phyloP scores from a whole-genome alignment of 2,113 vertebrate genomes.

The Natator depressus region DNA sequence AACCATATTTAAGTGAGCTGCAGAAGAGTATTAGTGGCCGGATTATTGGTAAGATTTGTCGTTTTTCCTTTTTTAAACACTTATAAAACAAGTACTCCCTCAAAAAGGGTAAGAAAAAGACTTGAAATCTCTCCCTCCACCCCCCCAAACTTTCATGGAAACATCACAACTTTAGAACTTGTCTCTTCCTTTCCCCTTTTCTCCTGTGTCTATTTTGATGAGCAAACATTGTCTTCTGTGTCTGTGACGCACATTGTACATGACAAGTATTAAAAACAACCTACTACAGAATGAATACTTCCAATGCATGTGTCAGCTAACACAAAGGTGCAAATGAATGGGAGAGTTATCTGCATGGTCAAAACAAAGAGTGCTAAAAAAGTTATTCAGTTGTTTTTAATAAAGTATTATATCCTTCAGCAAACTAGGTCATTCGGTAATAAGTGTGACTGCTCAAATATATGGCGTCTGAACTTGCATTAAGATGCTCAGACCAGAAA shows the following conservation, averaged over 20 bases:
- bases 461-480: background rate
- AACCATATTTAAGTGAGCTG: constrained; percentile 69
- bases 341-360: background rate
- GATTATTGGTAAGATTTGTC: constrained; percentile 77
- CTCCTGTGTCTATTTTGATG: background rate
- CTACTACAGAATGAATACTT: background rate
- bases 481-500: background rate
- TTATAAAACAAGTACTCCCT: background rate
- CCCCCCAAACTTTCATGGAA: background rate
- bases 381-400: too few species aligned
- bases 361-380: background rate
- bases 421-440: background rate
- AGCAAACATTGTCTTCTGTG: background rate
- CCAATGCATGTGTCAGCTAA: background rate
- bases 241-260: background rate
- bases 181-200: background rate
- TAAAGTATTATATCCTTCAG: background rate
- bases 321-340: background rate
- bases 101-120: background rate
- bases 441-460: background rate
- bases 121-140: background rate
- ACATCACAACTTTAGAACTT: background rate
- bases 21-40: constrained; percentile 75
- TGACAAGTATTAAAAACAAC: background rate
- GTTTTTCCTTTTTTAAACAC: background rate